Evolutionary conservation across 2,888 invertebrate genomes (phyloP).

Genomic region (Hymenopus coronatus): DNA sequence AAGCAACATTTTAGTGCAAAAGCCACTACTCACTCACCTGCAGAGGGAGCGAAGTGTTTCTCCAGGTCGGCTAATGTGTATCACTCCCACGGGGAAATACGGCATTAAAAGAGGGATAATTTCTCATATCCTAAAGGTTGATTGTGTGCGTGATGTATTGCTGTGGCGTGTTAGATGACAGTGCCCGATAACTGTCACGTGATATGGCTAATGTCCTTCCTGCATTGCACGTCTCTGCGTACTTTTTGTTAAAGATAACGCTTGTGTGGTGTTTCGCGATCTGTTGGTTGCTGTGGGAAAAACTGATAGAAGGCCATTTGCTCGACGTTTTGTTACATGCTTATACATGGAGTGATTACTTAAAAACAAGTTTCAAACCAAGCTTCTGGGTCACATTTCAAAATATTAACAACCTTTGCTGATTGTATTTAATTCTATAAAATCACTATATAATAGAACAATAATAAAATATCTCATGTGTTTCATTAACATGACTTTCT

Average conservation of each 20-base stretch:
- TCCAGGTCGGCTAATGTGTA: background rate
- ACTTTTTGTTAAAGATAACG: background rate
- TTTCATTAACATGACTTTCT: too few relatives aligned
- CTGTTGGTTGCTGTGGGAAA: background rate
- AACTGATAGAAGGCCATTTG: background rate
- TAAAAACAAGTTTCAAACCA: too few relatives aligned
- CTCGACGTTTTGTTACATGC: background rate
- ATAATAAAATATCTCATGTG: too few relatives aligned
- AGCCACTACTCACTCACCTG: background rate
- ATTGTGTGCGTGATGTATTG: background rate
- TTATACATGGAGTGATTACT: too few relatives aligned
- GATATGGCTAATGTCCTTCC: background rate
- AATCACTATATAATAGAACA: too few relatives aligned
- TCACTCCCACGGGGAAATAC: background rate
- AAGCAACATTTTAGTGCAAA: too few relatives aligned
- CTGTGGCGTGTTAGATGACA: background rate
- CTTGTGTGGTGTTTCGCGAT: background rate
- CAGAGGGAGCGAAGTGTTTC: background rate
- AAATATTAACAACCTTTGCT: too few relatives aligned
- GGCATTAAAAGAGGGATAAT: background rate
- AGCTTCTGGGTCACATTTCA: too few relatives aligned
- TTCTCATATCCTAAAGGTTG: background rate
- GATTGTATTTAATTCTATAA: too few relatives aligned
- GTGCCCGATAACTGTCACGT: constrained; percentile 4
- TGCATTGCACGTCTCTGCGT: background rate